Conservation (phyloP, 2,888 invertebrate genomes). For the Agrochola macilenta region DNA sequence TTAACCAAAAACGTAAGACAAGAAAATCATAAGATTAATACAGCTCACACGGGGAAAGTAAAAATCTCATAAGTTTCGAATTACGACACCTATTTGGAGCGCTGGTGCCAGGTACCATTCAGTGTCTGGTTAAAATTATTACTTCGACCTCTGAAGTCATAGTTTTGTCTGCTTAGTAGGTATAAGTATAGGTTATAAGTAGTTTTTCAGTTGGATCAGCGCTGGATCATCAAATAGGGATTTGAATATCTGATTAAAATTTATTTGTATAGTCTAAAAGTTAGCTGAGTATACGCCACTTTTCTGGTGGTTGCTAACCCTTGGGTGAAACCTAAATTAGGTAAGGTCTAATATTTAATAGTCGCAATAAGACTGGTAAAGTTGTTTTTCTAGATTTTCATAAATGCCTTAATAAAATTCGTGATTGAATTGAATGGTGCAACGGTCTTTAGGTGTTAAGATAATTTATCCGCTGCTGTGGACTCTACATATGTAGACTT, state of each 20-base stretch:
- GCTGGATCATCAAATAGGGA: neutral
- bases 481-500: neutral
- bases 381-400: neutral
- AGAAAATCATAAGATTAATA: constrained; percentile 18
- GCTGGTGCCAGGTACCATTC: constrained; percentile 27
- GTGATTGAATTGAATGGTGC: neutral
- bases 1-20: constrained; percentile 22
- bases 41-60: constrained; percentile 26
- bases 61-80: constrained; percentile 26
- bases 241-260: neutral
- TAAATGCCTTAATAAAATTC: neutral
- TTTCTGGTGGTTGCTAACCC: neutral
- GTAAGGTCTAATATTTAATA: neutral
- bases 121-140: neutral
- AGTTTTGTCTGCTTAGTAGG: neutral
- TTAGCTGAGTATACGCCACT: neutral
- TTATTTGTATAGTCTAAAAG: neutral
- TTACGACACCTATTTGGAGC: constrained; percentile 30
- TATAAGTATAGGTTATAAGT: too few species aligned
- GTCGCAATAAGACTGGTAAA: neutral
- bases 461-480: constrained; percentile 3
- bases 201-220: too few species aligned
- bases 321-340: neutral
- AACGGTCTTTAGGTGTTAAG: neutral
- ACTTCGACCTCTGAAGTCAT: neutral